These are phyloP conservation scores for Tenebrio molitor DNA, from an alignment of 1,140 invertebrate species.

Conservation along the genomic window DNA sequence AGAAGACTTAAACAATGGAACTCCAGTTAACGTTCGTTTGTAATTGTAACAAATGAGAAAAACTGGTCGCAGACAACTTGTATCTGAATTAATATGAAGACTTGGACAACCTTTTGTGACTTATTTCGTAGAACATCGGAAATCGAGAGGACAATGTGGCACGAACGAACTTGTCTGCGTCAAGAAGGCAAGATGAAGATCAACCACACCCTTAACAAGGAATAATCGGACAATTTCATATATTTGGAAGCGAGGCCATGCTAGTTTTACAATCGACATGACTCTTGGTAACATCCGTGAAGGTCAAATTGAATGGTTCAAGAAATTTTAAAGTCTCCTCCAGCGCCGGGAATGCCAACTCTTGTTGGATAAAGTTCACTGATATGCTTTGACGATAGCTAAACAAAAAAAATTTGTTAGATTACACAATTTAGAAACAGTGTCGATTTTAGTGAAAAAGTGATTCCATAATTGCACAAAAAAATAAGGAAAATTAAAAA, in stretches of 20 bases:
- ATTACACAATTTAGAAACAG: constrained; percentile 18
- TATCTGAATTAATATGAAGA: constrained; percentile 9
- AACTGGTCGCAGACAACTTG: constrained; percentile 3
- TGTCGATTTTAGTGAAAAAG: neutral
- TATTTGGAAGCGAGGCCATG: constrained; percentile 73
- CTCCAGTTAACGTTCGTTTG: neutral
- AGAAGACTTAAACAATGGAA: neutral
- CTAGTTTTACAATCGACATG: constrained; percentile 90
- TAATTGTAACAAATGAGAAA: constrained; percentile 8
- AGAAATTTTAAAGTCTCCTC: constrained; percentile 91
- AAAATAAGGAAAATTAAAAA: neutral
- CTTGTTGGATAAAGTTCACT: constrained; percentile 85
- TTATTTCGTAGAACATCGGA: neutral
- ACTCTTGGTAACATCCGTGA: constrained; percentile 77
- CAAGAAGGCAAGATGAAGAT: neutral
- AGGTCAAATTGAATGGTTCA: constrained; percentile 82
- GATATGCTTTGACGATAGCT: constrained; percentile 94
- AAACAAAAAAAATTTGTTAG: constrained; percentile 69
- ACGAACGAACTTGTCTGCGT: neutral
- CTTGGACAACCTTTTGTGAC: neutral
- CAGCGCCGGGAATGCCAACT: constrained; percentile 87
- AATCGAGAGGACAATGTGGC: neutral
- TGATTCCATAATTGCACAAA: neutral
- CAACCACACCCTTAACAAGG: constrained; percentile 5
- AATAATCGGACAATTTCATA: constrained; percentile 59